These are phyloP conservation scores for Anabacerthia variegaticeps DNA, from an alignment of 2,797 vertebrate genomes.

Conservation along the genomic window DNA sequence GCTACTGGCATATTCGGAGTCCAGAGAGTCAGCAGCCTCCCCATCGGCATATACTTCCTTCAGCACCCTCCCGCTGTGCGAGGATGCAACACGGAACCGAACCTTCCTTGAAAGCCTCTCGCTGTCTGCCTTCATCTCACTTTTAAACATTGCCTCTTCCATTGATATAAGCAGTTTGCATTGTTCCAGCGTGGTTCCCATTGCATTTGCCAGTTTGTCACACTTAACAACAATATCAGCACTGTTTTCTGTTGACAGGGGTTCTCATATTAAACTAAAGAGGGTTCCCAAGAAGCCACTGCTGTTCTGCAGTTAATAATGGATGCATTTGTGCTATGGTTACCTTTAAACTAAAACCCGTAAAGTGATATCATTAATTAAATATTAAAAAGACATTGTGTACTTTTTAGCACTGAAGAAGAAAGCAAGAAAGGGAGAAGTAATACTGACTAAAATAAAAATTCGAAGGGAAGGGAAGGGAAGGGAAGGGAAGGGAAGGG, in stretches of 20 bases:
- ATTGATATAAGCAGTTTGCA: constrained; percentile 79
- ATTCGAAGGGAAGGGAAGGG: background rate
- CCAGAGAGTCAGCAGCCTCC: constrained; percentile 86
- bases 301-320: constrained; percentile 88
- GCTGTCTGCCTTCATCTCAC: constrained; percentile 66
- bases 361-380: constrained; percentile 85
- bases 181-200: constrained; percentile 72
- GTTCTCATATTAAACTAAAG: constrained; percentile 78
- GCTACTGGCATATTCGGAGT: constrained; percentile 91
- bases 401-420: constrained; percentile 55
- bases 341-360: constrained; percentile 90
- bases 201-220: constrained; percentile 53
- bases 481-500: background rate
- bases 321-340: constrained; percentile 88
- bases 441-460: background rate
- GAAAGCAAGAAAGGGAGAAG: constrained; percentile 17
- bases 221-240: constrained; percentile 66
- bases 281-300: constrained; percentile 76
- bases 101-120: constrained; percentile 89
- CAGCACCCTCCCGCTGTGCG: constrained; percentile 92
- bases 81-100: constrained; percentile 94
- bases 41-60: constrained; percentile 93
- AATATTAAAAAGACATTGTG: constrained; percentile 86
- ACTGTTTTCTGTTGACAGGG: constrained; percentile 70
- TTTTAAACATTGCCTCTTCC: constrained; percentile 78